Evolutionary conservation across 2,113 vertebrate genomes (phyloP).

Genomic region (Oriolus oriolus): DNA sequence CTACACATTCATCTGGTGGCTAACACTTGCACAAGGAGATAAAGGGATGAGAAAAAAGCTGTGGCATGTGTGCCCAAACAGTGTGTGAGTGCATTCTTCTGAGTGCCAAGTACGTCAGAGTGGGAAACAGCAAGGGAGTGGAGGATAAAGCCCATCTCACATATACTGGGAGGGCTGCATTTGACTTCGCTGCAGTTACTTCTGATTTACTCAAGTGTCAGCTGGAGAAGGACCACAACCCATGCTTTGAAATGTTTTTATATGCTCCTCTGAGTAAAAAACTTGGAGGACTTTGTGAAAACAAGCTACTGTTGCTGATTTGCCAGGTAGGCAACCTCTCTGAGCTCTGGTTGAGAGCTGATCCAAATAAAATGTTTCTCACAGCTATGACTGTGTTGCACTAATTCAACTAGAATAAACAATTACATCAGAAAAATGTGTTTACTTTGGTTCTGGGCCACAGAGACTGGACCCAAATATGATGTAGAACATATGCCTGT

Average conservation of each 20-base stretch:
- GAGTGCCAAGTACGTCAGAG: neutral
- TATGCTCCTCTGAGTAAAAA: constrained; percentile 44
- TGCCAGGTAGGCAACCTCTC: constrained; percentile 67
- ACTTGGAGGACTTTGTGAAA: constrained; percentile 57
- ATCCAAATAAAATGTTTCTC: constrained; percentile 74
- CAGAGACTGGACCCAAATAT: constrained; percentile 66
- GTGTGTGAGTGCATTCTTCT: neutral
- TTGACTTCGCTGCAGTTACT: neutral
- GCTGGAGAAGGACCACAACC: constrained; percentile 40
- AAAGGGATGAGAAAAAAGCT: neutral
- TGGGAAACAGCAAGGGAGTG: neutral
- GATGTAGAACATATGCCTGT: constrained; percentile 76
- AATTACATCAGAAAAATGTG: constrained; percentile 79
- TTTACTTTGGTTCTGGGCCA: constrained; percentile 78
- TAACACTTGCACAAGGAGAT: neutral
- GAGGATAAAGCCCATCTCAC: neutral
- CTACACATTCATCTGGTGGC: neutral
- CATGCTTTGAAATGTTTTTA: constrained; percentile 53
- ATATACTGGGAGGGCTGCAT: neutral
- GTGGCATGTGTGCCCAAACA: neutral
- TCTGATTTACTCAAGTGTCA: constrained; percentile 44
- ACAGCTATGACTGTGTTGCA: constrained; percentile 63
- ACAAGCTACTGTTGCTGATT: constrained; percentile 61
- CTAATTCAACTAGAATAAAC: constrained; percentile 75
- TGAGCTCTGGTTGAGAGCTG: constrained; percentile 49